Evolutionary conservation across 2,888 invertebrate species (phyloP).

Genomic region (Dusona sp.): DNA sequence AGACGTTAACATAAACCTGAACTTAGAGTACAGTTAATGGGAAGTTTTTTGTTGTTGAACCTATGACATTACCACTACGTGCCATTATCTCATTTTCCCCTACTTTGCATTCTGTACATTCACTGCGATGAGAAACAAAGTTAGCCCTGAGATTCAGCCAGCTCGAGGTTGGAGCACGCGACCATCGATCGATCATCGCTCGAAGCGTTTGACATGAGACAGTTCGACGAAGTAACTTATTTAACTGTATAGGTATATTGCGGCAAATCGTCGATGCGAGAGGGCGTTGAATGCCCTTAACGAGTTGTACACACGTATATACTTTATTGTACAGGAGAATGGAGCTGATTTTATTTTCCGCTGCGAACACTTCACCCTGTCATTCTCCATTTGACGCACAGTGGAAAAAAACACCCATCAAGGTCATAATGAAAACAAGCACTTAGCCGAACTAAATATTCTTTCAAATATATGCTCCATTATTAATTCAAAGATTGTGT

Average conservation of each 20-base stretch:
- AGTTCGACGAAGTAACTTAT: neutral
- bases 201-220: slow-evolving; percentile 23
- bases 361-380: neutral
- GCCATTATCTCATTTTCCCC: slow-evolving; percentile 12
- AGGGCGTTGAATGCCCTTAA: slow-evolving; percentile 53
- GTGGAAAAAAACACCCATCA: neutral
- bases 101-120: slow-evolving; percentile 6
- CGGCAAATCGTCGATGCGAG: slow-evolving; percentile 40
- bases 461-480: neutral
- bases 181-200: slow-evolving; percentile 55
- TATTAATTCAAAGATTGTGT: neutral
- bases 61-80: neutral
- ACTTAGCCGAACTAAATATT: neutral
- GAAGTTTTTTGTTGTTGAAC: neutral
- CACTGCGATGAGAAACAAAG: neutral
- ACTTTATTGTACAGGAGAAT: neutral
- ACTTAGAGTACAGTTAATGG: neutral
- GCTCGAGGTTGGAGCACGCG: slow-evolving; percentile 40
- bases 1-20: neutral
- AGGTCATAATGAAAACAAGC: neutral
- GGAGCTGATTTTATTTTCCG: slow-evolving; percentile 30
- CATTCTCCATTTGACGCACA: neutral
- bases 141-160: neutral
- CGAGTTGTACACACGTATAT: slow-evolving; percentile 36
- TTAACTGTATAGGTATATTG: slow-evolving; percentile 8